phyloP scores from a whole-genome alignment of 1,140 invertebrate genomes.

The Ooceraea biroi region DNA sequence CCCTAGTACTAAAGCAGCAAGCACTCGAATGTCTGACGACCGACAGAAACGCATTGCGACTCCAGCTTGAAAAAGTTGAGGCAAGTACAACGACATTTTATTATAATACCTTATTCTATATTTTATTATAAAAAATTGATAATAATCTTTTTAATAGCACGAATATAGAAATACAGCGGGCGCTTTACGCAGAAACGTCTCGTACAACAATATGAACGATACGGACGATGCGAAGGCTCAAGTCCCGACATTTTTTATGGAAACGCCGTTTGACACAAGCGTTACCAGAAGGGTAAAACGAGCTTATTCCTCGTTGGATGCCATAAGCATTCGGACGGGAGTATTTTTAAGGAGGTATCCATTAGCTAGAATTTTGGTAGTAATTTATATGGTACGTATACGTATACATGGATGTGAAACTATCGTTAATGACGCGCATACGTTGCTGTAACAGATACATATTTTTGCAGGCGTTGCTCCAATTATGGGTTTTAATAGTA shows the following conservation, averaged over 20 bases:
- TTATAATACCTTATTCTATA: no score
- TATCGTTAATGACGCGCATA: constrained; percentile 31
- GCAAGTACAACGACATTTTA: no score
- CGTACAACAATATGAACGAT: constrained; percentile 88
- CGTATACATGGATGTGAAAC: neutral
- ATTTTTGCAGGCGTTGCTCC: constrained; percentile 88
- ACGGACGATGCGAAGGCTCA: constrained; percentile 90
- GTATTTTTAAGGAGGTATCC: constrained; percentile 94
- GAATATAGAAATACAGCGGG: constrained; percentile 85
- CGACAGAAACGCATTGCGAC: constrained; percentile 92
- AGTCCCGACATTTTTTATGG: constrained; percentile 90
- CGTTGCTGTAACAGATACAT: constrained; percentile 61
- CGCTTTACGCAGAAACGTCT: constrained; percentile 81
- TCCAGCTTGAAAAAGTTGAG: constrained; percentile 94
- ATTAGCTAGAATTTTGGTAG: constrained; percentile 91
- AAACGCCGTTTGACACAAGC: constrained; percentile 92
- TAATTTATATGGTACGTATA: constrained; percentile 90
- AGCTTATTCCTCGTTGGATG: constrained; percentile 92
- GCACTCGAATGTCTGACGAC: constrained; percentile 91
- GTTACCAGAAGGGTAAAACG: constrained; percentile 92
- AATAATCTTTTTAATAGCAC: constrained; percentile 78
- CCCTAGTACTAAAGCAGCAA: constrained; percentile 93
- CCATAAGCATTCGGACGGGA: constrained; percentile 92
- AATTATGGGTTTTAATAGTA: constrained; percentile 91
- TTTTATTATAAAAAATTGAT: no score